Evolutionary conservation across 2,113 vertebrate genomes (phyloP), one percentile per base, ranked within the genome.

Genomic region (pig (Sus scrofa)): DNA sequence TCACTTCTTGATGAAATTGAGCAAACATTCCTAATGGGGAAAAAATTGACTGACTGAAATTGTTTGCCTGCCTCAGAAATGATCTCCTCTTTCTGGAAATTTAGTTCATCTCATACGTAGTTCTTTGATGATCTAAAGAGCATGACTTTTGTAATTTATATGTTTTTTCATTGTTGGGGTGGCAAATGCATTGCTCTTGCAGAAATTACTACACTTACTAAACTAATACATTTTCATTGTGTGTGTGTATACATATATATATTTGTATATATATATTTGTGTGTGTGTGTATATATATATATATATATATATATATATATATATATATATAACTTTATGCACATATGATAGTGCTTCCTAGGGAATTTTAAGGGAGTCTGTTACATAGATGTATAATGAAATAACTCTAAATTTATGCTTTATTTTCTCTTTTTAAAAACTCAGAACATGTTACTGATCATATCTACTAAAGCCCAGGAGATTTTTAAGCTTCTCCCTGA

Each of bases 341-440:
- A 67, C 4, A 83, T 75, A 60, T 65, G 7, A 82, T 82, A 71
- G 14, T 78, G 1, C n/a, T 83, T 92, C 62, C 68, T 75, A 75
- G 34, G 30, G 15, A 86, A 83, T n/a, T 77, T 95, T 92, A 77
- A 94, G 24, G 56, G 50, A 44, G 0, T 52, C 7, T 70, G 32
- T 70, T 71, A 34, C 85, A 95, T 50, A n/a, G 9, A 26, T 67
- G 9, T 34, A 70, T 70, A 94, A 95, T 54, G 37, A 94, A 96
- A 75, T 89, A 70, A 10, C 39, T 93, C 12, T 70, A 52, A 27
- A 83, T 6, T 58, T 95, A 26, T 60, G 34, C 0, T 26, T 58
- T 79, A 32, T 73, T 77, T 71, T 11, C 1, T 58, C 1, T 74
- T 70, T 73, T 60, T 5, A 39, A 62, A 78, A 86, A 68, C 1